Evolutionary conservation across 2,888 invertebrate species (phyloP).

Genomic region (Hemithea aestivaria): DNA sequence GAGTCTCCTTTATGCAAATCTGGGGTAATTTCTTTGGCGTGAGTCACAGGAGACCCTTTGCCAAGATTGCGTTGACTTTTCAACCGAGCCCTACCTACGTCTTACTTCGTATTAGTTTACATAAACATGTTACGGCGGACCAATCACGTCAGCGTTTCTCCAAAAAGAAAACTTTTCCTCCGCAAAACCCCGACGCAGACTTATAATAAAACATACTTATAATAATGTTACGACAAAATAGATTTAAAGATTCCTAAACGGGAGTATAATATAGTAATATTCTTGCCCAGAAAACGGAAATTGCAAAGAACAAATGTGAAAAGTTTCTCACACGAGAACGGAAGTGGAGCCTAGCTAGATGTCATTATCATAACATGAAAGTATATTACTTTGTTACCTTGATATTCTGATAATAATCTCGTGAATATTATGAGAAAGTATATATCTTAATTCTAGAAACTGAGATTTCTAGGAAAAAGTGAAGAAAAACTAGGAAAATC

Average conservation of each 20-base stretch:
- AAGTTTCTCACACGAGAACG: conserved; percentile 47
- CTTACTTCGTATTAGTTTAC: conserved; percentile 47
- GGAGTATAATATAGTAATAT: conserved; percentile 28
- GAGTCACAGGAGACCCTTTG: conserved; percentile 63
- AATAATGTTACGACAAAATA: conserved; percentile 19
- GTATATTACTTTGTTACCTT: conserved; percentile 32
- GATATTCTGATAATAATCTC: conserved; percentile 21
- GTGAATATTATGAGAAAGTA: conserved; percentile 12
- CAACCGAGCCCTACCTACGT: conserved; percentile 48
- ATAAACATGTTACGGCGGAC: conserved; percentile 32
- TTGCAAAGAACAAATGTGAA: conserved; percentile 57
- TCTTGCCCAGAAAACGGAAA: conserved; percentile 41
- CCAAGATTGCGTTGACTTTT: conserved; percentile 65
- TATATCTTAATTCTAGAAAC: too few relatives aligned
- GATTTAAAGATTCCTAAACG: conserved; percentile 25
- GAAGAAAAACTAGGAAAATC: too few relatives aligned
- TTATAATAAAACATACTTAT: conserved; percentile 19
- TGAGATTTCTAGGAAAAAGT: too few relatives aligned
- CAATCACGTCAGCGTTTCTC: conserved; percentile 27
- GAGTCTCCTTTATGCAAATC: conserved; percentile 75
- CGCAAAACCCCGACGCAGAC: conserved; percentile 6
- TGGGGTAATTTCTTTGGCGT: conserved; percentile 70
- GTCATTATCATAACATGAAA: conserved; percentile 39
- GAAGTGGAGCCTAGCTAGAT: conserved; percentile 34
- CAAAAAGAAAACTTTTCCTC: conserved; percentile 17